Conservation (phyloP, 2,888 invertebrate species). For the Chrysolina oricalcia region DNA sequence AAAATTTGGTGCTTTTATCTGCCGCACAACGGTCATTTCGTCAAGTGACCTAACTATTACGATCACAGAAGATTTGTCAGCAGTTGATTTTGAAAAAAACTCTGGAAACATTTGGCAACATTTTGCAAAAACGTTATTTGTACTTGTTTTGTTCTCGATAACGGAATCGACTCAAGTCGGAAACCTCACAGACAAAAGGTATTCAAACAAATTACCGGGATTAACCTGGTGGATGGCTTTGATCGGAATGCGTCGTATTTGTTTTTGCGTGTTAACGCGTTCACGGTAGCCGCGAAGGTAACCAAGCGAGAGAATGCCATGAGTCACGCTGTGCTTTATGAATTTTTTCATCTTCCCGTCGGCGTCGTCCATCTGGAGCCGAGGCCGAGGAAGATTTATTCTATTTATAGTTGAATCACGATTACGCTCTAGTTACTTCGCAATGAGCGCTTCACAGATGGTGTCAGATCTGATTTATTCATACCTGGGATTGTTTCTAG, state of each 20-base stretch:
- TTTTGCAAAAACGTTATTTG: too few relatives aligned
- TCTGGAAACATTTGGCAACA: too few relatives aligned
- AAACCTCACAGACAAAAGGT: too few relatives aligned
- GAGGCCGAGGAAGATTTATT: constrained; percentile 43
- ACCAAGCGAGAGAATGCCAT: constrained; percentile 22
- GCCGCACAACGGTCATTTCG: too few relatives aligned
- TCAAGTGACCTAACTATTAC: too few relatives aligned
- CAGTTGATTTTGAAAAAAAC: too few relatives aligned
- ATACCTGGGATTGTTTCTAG: constrained; percentile 39
- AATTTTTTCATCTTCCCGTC: constrained; percentile 31
- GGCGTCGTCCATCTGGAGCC: constrained; percentile 46
- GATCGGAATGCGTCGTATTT: neutral
- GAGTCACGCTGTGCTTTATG: constrained; percentile 35
- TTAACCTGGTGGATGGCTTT: neutral
- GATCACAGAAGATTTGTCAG: too few relatives aligned
- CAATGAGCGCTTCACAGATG: constrained; percentile 51
- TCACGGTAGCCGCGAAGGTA: constrained; percentile 26
- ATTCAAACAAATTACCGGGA: neutral
- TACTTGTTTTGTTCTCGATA: too few relatives aligned
- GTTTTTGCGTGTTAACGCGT: constrained; percentile 17
- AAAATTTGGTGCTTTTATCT: too few relatives aligned
- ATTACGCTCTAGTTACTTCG: constrained; percentile 54
- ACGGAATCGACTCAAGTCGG: too few relatives aligned
- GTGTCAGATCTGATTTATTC: constrained; percentile 52
- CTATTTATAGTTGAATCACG: constrained; percentile 54